These are phyloP conservation scores for Hycleus cichorii DNA, from an alignment of 1,140 invertebrate genomes.

Conservation along the genomic window DNA sequence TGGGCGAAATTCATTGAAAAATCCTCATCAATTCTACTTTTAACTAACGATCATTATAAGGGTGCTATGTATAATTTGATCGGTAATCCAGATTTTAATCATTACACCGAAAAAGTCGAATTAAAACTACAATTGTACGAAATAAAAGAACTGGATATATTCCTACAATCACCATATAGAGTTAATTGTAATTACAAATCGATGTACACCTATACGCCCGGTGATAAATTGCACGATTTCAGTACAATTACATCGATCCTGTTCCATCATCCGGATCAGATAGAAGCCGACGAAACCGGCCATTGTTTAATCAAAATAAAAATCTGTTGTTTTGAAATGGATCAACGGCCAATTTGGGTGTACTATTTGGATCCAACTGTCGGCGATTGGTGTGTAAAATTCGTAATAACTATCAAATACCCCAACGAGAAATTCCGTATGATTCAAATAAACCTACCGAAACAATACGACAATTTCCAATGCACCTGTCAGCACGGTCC, in stretches of 20 bases:
- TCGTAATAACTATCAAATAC: conserved; percentile 10
- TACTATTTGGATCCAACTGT: conserved; percentile 24
- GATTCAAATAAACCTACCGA: conserved; percentile 16
- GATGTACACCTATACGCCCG: background rate
- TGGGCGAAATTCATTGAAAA: background rate
- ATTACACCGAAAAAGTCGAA: background rate
- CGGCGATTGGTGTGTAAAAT: conserved; percentile 31
- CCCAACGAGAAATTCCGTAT: background rate
- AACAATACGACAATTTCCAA: conserved; percentile 14
- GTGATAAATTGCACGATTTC: background rate
- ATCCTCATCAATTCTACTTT: too few relatives aligned
- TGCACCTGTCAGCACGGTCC: conserved; percentile 20
- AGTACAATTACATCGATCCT: background rate
- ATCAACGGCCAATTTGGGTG: conserved; percentile 7
- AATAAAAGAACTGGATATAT: background rate
- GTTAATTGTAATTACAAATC: too few relatives aligned
- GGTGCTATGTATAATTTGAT: too few relatives aligned
- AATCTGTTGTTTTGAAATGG: conserved; percentile 12
- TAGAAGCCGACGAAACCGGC: conserved; percentile 15
- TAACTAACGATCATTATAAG: too few relatives aligned
- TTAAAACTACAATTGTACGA: background rate
- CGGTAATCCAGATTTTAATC: conserved; percentile 6
- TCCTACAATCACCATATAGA: too few relatives aligned
- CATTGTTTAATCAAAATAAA: background rate
- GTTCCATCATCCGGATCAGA: conserved; percentile 1